These are phyloP conservation scores for Eudyptes chrysolophus DNA, from an alignment of 2,113 vertebrate genomes.

Conservation along the genomic window DNA sequence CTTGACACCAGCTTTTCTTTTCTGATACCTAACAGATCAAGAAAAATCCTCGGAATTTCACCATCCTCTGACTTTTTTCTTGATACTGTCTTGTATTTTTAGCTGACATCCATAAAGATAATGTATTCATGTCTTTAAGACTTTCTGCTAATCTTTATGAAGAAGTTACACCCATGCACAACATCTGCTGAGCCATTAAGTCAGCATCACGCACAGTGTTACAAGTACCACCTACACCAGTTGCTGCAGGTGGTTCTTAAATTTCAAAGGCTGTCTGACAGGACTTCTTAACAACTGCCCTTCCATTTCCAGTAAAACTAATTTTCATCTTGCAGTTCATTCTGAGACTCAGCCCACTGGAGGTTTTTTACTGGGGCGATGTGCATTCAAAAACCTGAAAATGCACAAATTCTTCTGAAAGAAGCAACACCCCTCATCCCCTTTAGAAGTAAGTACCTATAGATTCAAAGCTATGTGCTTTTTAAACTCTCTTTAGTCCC, in stretches of 20 bases:
- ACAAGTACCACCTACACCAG: slow-evolving; percentile 30
- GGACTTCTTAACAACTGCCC: slow-evolving; percentile 19
- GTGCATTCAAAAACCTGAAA: slow-evolving; percentile 27
- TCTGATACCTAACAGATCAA: neutral
- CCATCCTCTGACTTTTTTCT: neutral
- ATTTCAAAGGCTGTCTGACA: slow-evolving; percentile 51
- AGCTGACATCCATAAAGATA: neutral
- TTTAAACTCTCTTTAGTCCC: slow-evolving; percentile 4
- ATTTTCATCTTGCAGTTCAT: slow-evolving; percentile 4
- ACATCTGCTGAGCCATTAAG: neutral
- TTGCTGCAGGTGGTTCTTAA: slow-evolving; percentile 57
- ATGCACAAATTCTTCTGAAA: slow-evolving; percentile 35
- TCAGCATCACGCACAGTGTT: neutral
- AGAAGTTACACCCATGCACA: neutral
- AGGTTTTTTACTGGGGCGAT: neutral
- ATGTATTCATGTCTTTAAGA: neutral
- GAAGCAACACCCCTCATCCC: neutral
- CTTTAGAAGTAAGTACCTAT: slow-evolving; percentile 38
- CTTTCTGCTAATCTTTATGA: neutral
- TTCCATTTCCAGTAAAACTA: slow-evolving; percentile 24
- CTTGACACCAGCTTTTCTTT: neutral
- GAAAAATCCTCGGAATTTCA: neutral
- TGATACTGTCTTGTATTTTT: neutral
- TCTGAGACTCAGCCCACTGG: slow-evolving; percentile 27
- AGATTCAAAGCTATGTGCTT: slow-evolving; percentile 39